Evolutionary conservation across 2,888 invertebrate genomes (phyloP), one percentile per base, ranked within the genome.

Genomic region (Mythimna pallens): DNA sequence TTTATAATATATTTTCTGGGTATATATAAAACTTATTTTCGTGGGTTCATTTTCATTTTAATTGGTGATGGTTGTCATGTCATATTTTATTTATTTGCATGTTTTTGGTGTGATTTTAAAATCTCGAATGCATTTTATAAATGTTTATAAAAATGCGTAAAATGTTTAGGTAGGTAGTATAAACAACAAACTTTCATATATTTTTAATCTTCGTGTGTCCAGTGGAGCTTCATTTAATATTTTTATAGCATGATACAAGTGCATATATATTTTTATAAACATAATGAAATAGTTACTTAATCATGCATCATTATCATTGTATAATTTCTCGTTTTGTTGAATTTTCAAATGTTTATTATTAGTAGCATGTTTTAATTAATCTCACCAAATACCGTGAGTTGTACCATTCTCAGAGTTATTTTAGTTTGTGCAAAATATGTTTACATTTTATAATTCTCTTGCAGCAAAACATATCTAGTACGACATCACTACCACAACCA

Each of bases 381-480:
- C 88, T 86, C 81, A 87, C 84, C 59, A 58, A 70, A 73, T 74
- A 78, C 61, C 57, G 84, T 84, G 84, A 82, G 78, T 58, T 65
- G n/a, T 63, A 67, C 62, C 12, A 59, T 25, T 63, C 9, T 64
- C 10, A 57, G 17, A n/a, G n/a, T n/a, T 36, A 62, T 40, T 43
- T 25, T 36, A n/a, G 0, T 43, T 10, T 9, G 3, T 55, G 12
- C 2, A 20, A 59, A 40, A 54, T 43, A 36, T n/a, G 7, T 36
- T 57, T 47, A 62, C 40, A 52, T 0, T 25, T 54, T 12, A 43
- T 50, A 14, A 50, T 34, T 85, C 72, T 86, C 78, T 92, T 92
- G 54, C 93, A 96, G 95, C 95, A 95, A 93, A 95, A 95, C 79
- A 96, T 98, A 93, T 98, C 96, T 70, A 96, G 94, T 81, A 94